Evolutionary conservation across 1,140 invertebrate genomes (phyloP).

Genomic region (Zophobas atratus): DNA sequence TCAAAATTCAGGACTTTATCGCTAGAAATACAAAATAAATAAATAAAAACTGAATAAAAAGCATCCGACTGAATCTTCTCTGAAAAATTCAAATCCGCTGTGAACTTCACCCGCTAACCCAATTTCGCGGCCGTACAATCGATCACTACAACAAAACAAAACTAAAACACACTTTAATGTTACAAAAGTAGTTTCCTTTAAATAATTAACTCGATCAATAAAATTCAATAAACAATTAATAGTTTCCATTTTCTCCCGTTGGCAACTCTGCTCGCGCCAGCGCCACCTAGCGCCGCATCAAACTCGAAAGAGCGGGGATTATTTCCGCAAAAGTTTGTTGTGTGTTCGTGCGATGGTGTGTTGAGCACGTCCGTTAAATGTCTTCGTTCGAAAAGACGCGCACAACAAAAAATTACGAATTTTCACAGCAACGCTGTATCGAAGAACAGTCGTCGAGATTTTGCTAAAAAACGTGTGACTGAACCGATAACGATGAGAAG

Average conservation of each 20-base stretch:
- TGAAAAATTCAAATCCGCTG: too few relatives aligned
- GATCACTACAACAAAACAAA: too few relatives aligned
- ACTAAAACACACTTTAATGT: too few relatives aligned
- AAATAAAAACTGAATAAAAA: too few relatives aligned
- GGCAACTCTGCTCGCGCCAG: not conserved
- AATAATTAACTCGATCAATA: too few relatives aligned
- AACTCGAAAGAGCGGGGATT: constrained; percentile 4
- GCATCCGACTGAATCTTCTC: too few relatives aligned
- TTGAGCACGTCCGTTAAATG: constrained; percentile 34
- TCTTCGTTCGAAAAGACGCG: constrained; percentile 34
- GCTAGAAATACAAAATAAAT: too few relatives aligned
- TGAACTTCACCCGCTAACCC: too few relatives aligned
- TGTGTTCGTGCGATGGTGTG: constrained; percentile 28
- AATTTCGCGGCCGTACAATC: too few relatives aligned
- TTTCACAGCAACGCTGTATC: not conserved
- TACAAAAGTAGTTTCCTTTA: too few relatives aligned
- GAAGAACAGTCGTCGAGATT: not conserved
- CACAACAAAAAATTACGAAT: constrained; percentile 15
- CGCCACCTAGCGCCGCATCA: not conserved
- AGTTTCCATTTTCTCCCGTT: not conserved
- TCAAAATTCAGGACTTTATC: too few relatives aligned
- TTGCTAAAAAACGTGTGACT: not conserved
- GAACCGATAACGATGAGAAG: not conserved
- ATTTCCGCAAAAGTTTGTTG: constrained; percentile 31
- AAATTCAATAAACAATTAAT: too few relatives aligned